Evolutionary conservation across 2,797 vertebrate species (phyloP).

Genomic region (Sebastes diploproa): DNA sequence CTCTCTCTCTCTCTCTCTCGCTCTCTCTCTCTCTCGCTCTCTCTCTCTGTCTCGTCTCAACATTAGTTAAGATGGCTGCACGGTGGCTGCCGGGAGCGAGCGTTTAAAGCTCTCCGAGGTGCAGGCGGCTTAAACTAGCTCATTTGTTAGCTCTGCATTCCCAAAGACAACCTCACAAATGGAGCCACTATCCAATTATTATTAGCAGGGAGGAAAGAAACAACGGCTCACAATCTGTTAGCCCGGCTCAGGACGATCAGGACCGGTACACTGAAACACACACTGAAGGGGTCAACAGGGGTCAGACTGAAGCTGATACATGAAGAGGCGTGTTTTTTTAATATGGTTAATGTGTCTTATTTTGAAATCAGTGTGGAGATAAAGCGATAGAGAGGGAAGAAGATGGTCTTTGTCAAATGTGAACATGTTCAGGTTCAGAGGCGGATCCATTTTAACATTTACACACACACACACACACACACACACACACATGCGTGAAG

Average conservation of each 20-base stretch:
- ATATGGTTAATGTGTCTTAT: neutral
- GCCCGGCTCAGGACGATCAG: neutral
- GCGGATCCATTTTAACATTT: conserved; percentile 6
- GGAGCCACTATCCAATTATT: conserved; percentile 68
- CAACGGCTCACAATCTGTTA: conserved; percentile 2
- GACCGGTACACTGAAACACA: neutral
- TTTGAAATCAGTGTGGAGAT: neutral
- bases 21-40: neutral
- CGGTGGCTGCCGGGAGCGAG: conserved; percentile 44
- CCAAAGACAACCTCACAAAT: conserved; percentile 61
- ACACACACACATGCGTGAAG: neutral
- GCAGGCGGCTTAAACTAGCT: conserved; percentile 69
- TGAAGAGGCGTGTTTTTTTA: neutral
- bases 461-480: neutral
- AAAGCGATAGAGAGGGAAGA: neutral
- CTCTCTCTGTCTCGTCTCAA: conserved; percentile 39
- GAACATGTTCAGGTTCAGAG: conserved; percentile 20
- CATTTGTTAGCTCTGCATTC: conserved; percentile 71
- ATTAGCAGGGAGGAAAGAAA: conserved; percentile 47
- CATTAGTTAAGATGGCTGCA: conserved; percentile 69
- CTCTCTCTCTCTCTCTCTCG: neutral
- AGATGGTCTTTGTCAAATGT: neutral
- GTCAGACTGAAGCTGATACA: neutral
- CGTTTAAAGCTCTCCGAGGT: conserved; percentile 67
- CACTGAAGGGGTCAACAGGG: conserved; percentile 4